Base-by-base conservation (phyloP, 2,113 vertebrate genomes). In the Cryptoleucopteryx plumbea region DNA sequence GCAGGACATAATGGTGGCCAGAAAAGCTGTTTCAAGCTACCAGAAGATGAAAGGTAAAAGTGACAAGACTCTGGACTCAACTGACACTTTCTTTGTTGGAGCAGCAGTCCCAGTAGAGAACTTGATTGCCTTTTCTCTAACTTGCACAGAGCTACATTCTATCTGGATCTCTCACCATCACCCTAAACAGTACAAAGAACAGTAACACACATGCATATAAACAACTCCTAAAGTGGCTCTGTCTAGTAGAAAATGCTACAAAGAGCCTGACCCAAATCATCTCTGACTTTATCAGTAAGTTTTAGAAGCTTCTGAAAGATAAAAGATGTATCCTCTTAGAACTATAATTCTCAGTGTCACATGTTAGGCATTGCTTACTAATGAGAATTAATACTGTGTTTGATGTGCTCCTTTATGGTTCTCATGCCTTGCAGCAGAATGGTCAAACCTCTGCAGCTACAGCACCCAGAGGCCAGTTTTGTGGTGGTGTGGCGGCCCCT, bases 271-370 rank as follows among this genome's bases (percentile, higher is more conserved):
- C 47, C 23, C 38, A 88, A 93, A 92, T 78, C 0, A 78, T 79
- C 68, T 88, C 77, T 72, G 65, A 86, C 87, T 72, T 84, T 75
- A 81, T 63, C 66, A 73, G n/a, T 34, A 84, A 12, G 32, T 66
- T 95, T 92, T 61, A 65, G 59, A 89, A 91, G 52, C 87, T 94
- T 79, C 73, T 73, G 34, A 79, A 94, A 93, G 92, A 95, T 61
- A 61, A 91, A 94, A 93, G 83, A 82, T 27, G 18, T 19, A 78
- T 50, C 29, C 16, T 7, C 26, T 84, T 50, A 87, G 59, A 96
- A 62, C 23, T 65, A 1, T 61, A 91, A 94, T 87, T 95, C 61
- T 85, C 66, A 34, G 50, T 50, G 83, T 63, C 89, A 90, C 47
- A 62, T 50, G 55, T 53, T 84, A 43, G 20, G 50, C 21, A 4